Conservation (phyloP, 2,797 vertebrate genomes). For the Hoplostethus mediterraneus region DNA sequence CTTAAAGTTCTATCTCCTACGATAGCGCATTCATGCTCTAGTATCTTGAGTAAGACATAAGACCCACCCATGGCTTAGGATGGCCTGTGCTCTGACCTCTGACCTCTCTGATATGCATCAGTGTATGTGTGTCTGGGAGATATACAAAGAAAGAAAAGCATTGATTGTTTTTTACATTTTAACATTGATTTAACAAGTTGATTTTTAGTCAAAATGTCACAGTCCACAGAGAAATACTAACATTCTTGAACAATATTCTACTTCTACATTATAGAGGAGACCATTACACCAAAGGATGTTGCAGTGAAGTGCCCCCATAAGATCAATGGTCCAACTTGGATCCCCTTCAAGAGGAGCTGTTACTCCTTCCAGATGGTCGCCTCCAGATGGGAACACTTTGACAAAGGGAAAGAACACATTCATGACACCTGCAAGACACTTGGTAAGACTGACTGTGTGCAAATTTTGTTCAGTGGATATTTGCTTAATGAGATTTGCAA, state of each 20-base stretch:
- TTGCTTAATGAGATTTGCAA: not conserved
- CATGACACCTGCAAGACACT: slow-evolving; percentile 86
- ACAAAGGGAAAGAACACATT: slow-evolving; percentile 59
- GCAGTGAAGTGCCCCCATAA: slow-evolving; percentile 90
- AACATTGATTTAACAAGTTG: too few species aligned
- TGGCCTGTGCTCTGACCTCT: not conserved
- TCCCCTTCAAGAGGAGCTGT: slow-evolving; percentile 93
- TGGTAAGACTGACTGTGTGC: slow-evolving; percentile 77
- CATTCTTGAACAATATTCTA: not conserved
- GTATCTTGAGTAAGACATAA: too few species aligned
- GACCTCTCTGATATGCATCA: not conserved
- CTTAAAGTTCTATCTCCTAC: too few species aligned
- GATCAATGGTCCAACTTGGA: slow-evolving; percentile 91
- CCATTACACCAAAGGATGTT: slow-evolving; percentile 68
- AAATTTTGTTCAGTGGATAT: not conserved
- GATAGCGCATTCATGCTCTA: too few species aligned
- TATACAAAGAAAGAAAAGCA: too few species aligned
- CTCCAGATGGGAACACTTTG: slow-evolving; percentile 81
- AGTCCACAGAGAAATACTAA: not conserved
- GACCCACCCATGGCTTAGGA: too few species aligned
- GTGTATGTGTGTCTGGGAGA: not conserved
- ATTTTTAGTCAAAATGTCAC: too few species aligned
- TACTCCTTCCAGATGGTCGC: slow-evolving; percentile 90
- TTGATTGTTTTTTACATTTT: too few species aligned
- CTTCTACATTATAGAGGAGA: slow-evolving; percentile 78